These are phyloP conservation scores for Panonychus citri DNA, from an alignment of 1,140 invertebrate species.

Conservation along the genomic window DNA sequence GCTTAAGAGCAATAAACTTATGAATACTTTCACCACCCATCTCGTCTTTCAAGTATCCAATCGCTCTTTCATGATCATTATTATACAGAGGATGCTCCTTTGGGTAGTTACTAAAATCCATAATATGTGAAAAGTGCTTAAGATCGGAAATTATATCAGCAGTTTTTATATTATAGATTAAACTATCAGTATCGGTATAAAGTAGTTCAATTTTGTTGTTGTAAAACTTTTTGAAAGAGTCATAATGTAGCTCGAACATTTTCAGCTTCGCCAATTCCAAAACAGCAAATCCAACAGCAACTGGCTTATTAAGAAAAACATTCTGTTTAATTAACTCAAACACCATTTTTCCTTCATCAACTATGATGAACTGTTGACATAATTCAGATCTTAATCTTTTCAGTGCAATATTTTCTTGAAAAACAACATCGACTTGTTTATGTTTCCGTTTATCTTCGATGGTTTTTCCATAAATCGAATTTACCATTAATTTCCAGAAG, in stretches of 20 bases:
- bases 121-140: slow-evolving; percentile 8
- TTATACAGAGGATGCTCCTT: slow-evolving; percentile 9
- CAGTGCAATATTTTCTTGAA: slow-evolving; percentile 17
- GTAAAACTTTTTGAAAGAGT: slow-evolving; percentile 15
- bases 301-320: slow-evolving; percentile 15
- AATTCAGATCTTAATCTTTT: slow-evolving; percentile 21
- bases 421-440: slow-evolving; percentile 22
- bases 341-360: slow-evolving; percentile 8
- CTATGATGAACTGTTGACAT: slow-evolving; percentile 19
- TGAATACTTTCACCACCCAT: slow-evolving; percentile 19
- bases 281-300: slow-evolving; percentile 16
- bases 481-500: slow-evolving; percentile 24
- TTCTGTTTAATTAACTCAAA: slow-evolving; percentile 13
- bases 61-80: slow-evolving; percentile 25
- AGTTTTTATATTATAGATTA: slow-evolving; percentile 10
- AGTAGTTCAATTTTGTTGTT: slow-evolving; percentile 8
- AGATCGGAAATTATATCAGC: slow-evolving; percentile 13
- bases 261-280: slow-evolving; percentile 16
- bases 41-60: slow-evolving; percentile 30
- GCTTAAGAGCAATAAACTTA: slow-evolving; percentile 22
- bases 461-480: slow-evolving; percentile 26
- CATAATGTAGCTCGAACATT: slow-evolving; percentile 19
- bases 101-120: slow-evolving; percentile 13
- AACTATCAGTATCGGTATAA: slow-evolving; percentile 12
- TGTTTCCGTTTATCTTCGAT: slow-evolving; percentile 28